Evolutionary conservation across 2,797 vertebrate species (phyloP), one percentile per base, ranked within the genome.

Genomic region (Gymnothorax javanicus): DNA sequence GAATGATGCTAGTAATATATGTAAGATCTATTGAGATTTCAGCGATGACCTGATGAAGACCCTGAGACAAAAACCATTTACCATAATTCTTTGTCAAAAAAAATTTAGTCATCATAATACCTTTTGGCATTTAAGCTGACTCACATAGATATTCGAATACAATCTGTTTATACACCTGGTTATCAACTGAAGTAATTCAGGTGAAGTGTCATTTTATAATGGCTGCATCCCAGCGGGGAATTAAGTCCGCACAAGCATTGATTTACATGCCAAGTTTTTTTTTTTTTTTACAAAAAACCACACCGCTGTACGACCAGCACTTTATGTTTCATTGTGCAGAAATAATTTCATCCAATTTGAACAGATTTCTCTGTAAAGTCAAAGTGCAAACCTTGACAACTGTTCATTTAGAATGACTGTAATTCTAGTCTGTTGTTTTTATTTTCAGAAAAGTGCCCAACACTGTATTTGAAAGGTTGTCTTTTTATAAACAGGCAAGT

Each of bases 401-500:
- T 17, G 13, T 50, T 77, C 43, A 6, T 2, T 52, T 7, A 7
- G n/a, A 52, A 9, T 54, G 4, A 81, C 77, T 54, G 77, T 52
- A 56, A 56, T 56, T 81, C 50, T 23, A 56, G 52, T 81, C 52
- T 11, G 20, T 6, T 77, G 13, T 8, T 54, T 81, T 81, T 7
- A 81, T 56, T 81, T 81, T 23, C 23, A 20, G 77, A 81, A 54
- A 54, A 8, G 77, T 54, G 50, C 56, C 77, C 25, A 50, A 54
- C 56, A 54, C 77, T 56, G 77, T 56, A 81, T 81, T 81, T 81
- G 77, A 81, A 81, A 81, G 56, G 77, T 81, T 9, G 77, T 43
- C 12, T 81, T 81, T 77, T 81, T 81, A 95, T 95, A 96, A 96
- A 94, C 93, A 92, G 91, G 91, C 92, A 95, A 95, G 95, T 96